phyloP scores from a whole-genome alignment of 2,888 invertebrate genomes.

The Brassicogethes aeneus region DNA sequence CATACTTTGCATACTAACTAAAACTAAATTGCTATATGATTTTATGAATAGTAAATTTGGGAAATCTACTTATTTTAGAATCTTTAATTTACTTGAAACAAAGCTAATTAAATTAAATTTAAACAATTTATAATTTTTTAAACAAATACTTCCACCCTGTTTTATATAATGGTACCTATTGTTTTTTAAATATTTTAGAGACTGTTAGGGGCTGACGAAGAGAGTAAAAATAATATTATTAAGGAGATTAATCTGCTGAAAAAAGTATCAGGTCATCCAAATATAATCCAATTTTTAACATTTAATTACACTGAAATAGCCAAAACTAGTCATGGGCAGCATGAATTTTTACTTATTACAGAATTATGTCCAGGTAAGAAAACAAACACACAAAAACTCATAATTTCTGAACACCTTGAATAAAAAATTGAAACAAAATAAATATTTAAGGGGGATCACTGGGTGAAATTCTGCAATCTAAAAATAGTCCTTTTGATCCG shows the following conservation, averaged over 20 bases:
- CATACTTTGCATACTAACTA: too few species aligned
- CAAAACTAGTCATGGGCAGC: constrained; percentile 70
- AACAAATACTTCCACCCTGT: too few species aligned
- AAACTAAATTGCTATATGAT: too few species aligned
- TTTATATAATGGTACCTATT: neutral
- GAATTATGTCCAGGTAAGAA: constrained; percentile 85
- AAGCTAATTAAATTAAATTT: too few species aligned
- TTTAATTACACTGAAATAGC: constrained; percentile 73
- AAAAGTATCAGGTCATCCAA: constrained; percentile 83
- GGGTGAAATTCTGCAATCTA: constrained; percentile 54
- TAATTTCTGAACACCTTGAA: too few species aligned
- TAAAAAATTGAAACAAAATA: too few species aligned
- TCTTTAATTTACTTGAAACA: too few species aligned
- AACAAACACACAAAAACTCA: too few species aligned
- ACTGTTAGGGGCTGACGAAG: constrained; percentile 73
- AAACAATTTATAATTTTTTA: too few species aligned
- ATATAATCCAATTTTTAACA: constrained; percentile 84
- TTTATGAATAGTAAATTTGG: too few species aligned
- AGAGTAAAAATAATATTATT: constrained; percentile 67
- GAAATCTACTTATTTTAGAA: too few species aligned
- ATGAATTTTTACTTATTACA: constrained; percentile 85
- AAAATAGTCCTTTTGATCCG: constrained; percentile 53
- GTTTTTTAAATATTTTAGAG: constrained; percentile 42
- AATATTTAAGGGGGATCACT: constrained; percentile 50
- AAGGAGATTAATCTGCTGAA: constrained; percentile 80